phyloP scores from a whole-genome alignment of 2,113 vertebrate genomes.

The Pachycephala philippinensis region DNA sequence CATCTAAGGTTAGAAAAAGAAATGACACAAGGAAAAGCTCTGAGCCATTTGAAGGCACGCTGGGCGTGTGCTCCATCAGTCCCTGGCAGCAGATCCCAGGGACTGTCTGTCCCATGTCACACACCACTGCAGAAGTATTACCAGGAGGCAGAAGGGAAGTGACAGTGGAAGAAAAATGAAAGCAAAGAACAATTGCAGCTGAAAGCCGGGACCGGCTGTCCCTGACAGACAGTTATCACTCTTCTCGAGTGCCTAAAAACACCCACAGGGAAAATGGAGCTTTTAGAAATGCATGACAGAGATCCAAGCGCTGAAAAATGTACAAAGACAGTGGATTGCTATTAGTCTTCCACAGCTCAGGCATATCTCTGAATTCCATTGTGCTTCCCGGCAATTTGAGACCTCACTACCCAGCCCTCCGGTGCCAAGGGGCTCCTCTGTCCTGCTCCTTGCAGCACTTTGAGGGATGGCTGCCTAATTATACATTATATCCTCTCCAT shows the following conservation, averaged over 20 bases:
- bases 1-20: not conserved
- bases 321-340: not conserved
- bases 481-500: not conserved
- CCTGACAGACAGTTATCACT: not conserved
- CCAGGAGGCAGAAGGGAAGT: not conserved
- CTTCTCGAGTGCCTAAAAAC: not conserved
- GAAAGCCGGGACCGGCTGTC: accelerated
- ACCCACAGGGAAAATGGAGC: not conserved
- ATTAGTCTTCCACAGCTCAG: not conserved
- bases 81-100: not conserved
- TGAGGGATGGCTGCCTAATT: not conserved
- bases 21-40: not conserved
- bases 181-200: not conserved
- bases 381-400: not conserved
- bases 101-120: not conserved
- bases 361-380: not conserved
- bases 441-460: not conserved
- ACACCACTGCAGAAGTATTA: not conserved
- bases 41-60: not conserved
- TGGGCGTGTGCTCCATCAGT: not conserved
- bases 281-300: not conserved
- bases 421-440: not conserved
- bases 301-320: not conserved
- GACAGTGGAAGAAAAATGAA: not conserved
- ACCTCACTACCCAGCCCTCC: not conserved